Conservation (phyloP, 2,113 vertebrate species). For the Elaphurus davidianus region DNA sequence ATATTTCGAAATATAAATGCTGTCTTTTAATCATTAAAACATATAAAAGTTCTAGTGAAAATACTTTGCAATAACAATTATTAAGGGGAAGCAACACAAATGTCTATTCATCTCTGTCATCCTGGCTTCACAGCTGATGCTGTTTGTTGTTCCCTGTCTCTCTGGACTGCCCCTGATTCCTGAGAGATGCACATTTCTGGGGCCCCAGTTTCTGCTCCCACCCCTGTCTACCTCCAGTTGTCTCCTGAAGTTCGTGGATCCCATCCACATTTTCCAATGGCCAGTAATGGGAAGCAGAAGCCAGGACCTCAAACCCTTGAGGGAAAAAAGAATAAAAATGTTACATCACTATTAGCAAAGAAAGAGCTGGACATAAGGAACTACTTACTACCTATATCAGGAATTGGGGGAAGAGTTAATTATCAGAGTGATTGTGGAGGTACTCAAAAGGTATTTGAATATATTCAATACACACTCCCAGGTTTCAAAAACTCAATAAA, state of each 20-base stretch:
- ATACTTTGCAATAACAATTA: neutral
- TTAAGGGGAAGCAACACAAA: neutral
- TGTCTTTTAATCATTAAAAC: neutral
- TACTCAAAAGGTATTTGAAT: fast-evolving
- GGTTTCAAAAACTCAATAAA: neutral
- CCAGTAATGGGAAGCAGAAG: slow-evolving; percentile 96
- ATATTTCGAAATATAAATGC: neutral
- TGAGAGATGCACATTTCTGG: neutral
- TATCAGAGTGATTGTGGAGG: fast-evolving
- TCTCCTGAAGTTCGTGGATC: slow-evolving; percentile 89
- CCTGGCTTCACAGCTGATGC: neutral
- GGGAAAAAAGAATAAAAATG: slow-evolving; percentile 43
- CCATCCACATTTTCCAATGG: slow-evolving; percentile 92
- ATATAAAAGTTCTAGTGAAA: neutral
- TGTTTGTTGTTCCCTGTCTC: neutral
- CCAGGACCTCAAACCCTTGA: slow-evolving; percentile 91
- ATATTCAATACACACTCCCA: neutral
- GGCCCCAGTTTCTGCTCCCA: fast-evolving
- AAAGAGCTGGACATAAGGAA: fast-evolving
- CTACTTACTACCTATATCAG: fast-evolving
- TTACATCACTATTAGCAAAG: neutral
- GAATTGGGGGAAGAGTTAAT: neutral
- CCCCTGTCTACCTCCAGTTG: slow-evolving; percentile 85
- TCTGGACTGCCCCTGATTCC: neutral
- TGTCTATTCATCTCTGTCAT: fast-evolving